Evolutionary conservation across 2,113 vertebrate species (phyloP).

Genomic region (Sylvilagus bachmani): DNA sequence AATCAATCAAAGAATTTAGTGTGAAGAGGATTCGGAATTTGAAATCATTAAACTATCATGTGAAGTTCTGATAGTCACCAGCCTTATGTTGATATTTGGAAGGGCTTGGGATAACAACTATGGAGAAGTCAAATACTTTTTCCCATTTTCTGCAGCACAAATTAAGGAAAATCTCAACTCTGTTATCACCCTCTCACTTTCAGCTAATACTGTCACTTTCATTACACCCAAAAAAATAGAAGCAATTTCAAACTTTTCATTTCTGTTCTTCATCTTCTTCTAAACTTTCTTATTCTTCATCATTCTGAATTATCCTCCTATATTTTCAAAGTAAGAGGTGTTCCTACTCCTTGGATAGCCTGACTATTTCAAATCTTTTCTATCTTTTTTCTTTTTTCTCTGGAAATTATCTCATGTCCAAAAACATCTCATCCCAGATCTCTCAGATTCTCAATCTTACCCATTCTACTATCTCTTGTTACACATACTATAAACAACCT

Average conservation of each 20-base stretch:
- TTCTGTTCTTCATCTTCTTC: not conserved
- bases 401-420: not conserved
- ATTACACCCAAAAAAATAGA: not conserved
- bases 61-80: not conserved
- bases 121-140: not conserved
- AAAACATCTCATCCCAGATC: not conserved
- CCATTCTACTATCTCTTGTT: not conserved
- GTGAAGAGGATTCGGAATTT: constrained; percentile 52
- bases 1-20: constrained; percentile 62
- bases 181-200: not conserved
- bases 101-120: not conserved
- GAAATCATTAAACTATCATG: constrained; percentile 63
- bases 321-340: not conserved
- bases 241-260: not conserved
- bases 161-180: not conserved
- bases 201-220: not conserved
- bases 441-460: not conserved
- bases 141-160: not conserved
- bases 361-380: not conserved
- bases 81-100: not conserved
- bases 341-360: not conserved
- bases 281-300: not conserved
- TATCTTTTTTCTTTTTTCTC: not conserved
- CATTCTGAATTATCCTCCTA: not conserved
- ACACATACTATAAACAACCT: not conserved